These are phyloP conservation scores for Karalla daura DNA, from an alignment of 2,797 vertebrate species.

Conservation along the genomic window DNA sequence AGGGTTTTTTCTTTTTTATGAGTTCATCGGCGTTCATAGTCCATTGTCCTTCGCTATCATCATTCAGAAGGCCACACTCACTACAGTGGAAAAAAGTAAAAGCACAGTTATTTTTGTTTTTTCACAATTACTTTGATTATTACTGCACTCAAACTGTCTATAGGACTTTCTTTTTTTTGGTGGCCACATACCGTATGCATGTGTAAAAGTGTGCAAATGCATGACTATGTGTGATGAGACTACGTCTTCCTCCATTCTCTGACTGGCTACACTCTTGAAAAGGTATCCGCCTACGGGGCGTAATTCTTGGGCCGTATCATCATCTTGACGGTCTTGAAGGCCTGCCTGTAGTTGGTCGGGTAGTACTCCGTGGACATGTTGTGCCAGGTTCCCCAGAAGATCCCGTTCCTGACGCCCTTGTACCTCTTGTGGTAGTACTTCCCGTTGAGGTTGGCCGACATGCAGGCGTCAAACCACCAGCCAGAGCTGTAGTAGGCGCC, in stretches of 20 bases:
- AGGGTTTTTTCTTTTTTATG: slow-evolving; percentile 51
- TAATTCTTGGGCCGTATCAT: slow-evolving; percentile 96
- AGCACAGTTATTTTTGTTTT: slow-evolving; percentile 25
- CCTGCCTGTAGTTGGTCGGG: slow-evolving; percentile 88
- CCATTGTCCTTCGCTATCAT: slow-evolving; percentile 66
- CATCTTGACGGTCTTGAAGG: slow-evolving; percentile 93
- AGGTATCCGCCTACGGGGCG: slow-evolving; percentile 77
- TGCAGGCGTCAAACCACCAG: slow-evolving; percentile 98
- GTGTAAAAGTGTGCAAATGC: slow-evolving; percentile 58
- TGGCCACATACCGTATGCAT: slow-evolving; percentile 27
- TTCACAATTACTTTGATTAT: slow-evolving; percentile 50
- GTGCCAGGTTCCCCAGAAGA: slow-evolving; percentile 98
- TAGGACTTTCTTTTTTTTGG: slow-evolving; percentile 39
- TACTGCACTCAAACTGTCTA: slow-evolving; percentile 65
- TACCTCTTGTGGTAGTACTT: slow-evolving; percentile 96
- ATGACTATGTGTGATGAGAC: slow-evolving; percentile 51
- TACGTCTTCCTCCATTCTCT: slow-evolving; percentile 48
- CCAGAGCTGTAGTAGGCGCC: slow-evolving; percentile 95
- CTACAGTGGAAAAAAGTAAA: slow-evolving; percentile 40
- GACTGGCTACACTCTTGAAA: slow-evolving; percentile 6
- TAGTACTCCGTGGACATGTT: slow-evolving; percentile 83
- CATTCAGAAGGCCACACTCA: slow-evolving; percentile 62
- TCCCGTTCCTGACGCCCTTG: slow-evolving; percentile 94
- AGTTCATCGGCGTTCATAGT: slow-evolving; percentile 59
- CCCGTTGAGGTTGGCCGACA: slow-evolving; percentile 98